Conservation (phyloP, 2,113 vertebrate species). For the Amia ocellicauda region DNA sequence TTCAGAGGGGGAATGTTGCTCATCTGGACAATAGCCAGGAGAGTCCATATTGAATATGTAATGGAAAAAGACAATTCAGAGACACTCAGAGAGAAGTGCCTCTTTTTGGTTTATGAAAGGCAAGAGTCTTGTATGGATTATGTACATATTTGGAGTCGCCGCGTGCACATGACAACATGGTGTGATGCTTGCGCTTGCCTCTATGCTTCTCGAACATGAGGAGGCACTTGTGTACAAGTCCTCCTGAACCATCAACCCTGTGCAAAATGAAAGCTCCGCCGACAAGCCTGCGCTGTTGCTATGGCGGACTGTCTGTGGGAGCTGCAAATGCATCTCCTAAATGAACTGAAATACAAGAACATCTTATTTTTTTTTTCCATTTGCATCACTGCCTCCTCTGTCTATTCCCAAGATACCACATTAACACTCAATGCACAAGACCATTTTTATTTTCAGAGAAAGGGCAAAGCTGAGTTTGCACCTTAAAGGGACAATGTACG, state of each 20-base stretch:
- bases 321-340: not conserved
- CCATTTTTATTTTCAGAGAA: not conserved
- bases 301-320: too few species aligned
- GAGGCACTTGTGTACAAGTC: not conserved
- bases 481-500: slow-evolving; percentile 5
- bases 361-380: not conserved
- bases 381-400: not conserved
- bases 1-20: not conserved
- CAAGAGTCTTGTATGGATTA: not conserved
- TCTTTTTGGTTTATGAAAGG: not conserved
- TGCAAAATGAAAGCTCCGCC: not conserved
- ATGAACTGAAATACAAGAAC: not conserved
- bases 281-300: not conserved
- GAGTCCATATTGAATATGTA: not conserved
- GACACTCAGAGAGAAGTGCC: not conserved
- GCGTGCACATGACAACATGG: not conserved
- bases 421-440: not conserved
- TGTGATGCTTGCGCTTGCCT: not conserved
- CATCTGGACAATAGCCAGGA: not conserved
- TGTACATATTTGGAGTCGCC: not conserved
- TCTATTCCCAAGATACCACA: not conserved
- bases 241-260: not conserved
- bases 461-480: slow-evolving; percentile 5
- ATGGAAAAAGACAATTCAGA: slow-evolving; percentile 1
- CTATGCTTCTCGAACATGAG: not conserved